These are phyloP conservation scores for Leuciscus idus DNA, from an alignment of 2,113 vertebrate genomes.

Conservation along the genomic window DNA sequence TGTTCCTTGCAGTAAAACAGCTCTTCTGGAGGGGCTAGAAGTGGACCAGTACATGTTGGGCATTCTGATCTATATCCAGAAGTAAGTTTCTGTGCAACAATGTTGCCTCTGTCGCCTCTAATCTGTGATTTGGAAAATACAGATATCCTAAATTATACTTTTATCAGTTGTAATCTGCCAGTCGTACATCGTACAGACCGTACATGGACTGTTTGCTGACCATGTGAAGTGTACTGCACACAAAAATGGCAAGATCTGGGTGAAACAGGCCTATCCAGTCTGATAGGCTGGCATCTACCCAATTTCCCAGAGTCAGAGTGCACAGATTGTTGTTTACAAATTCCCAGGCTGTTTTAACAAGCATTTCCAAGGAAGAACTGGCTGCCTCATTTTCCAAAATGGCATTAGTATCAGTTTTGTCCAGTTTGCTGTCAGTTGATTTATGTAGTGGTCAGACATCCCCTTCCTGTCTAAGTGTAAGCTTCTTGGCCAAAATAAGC, in stretches of 20 bases:
- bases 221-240: not conserved
- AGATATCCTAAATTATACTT: not conserved
- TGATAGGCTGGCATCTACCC: not conserved
- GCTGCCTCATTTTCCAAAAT: not conserved
- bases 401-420: not conserved
- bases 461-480: not conserved
- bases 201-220: not conserved
- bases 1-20: constrained; percentile 84
- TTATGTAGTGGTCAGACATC: not conserved
- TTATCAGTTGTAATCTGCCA: not conserved
- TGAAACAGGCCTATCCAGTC: not conserved
- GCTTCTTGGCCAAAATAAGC: not conserved
- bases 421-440: not conserved
- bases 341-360: not conserved
- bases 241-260: not conserved
- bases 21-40: constrained; percentile 91
- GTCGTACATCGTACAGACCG: not conserved
- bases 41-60: constrained; percentile 98
- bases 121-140: not conserved
- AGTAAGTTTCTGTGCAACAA: constrained; percentile 75
- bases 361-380: not conserved
- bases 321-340: not conserved
- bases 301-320: not conserved
- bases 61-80: constrained; percentile 94
- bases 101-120: not conserved